Conservation (phyloP, 2,888 invertebrate species). For the Empis stercorea region DNA sequence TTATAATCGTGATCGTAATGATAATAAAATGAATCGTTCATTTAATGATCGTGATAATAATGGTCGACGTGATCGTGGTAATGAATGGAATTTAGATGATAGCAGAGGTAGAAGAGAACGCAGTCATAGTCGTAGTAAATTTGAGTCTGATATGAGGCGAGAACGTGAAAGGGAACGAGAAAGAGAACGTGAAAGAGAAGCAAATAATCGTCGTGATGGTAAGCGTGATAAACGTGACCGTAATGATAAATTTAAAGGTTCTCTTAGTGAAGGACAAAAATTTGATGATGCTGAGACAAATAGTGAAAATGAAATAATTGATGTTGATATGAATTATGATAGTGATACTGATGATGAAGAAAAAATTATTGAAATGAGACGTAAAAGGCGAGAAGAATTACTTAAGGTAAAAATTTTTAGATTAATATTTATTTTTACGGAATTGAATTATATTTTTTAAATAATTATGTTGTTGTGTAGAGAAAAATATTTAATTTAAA, state of each 20-base stretch:
- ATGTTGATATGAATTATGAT: slow-evolving; percentile 68
- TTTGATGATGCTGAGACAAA: slow-evolving; percentile 46
- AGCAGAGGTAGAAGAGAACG: slow-evolving; percentile 25
- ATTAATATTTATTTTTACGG: too few species aligned
- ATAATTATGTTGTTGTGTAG: too few species aligned
- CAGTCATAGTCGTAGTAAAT: slow-evolving; percentile 33
- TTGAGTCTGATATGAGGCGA: slow-evolving; percentile 31
- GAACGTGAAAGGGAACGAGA: slow-evolving; percentile 27
- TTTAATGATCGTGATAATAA: slow-evolving; percentile 19
- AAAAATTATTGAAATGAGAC: slow-evolving; percentile 75
- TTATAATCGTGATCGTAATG: slow-evolving; percentile 11
- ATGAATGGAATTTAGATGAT: slow-evolving; percentile 27
- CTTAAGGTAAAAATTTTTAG: slow-evolving; percentile 49
- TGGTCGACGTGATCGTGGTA: slow-evolving; percentile 32
- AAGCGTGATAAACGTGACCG: slow-evolving; percentile 33
- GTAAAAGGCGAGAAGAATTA: slow-evolving; percentile 78
- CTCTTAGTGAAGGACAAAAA: slow-evolving; percentile 67
- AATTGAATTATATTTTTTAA: too few species aligned
- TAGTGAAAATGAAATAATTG: slow-evolving; percentile 53
- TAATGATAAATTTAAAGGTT: slow-evolving; percentile 51
- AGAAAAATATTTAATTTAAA: too few species aligned
- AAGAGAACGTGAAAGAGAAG: slow-evolving; percentile 27
- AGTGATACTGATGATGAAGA: slow-evolving; percentile 89
- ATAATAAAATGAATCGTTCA: slow-evolving; percentile 8
- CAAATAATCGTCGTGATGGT: slow-evolving; percentile 20